Evolutionary conservation across 2,888 invertebrate genomes (phyloP), one percentile per base, ranked within the genome.

Genomic region (Andrena trimmerana): DNA sequence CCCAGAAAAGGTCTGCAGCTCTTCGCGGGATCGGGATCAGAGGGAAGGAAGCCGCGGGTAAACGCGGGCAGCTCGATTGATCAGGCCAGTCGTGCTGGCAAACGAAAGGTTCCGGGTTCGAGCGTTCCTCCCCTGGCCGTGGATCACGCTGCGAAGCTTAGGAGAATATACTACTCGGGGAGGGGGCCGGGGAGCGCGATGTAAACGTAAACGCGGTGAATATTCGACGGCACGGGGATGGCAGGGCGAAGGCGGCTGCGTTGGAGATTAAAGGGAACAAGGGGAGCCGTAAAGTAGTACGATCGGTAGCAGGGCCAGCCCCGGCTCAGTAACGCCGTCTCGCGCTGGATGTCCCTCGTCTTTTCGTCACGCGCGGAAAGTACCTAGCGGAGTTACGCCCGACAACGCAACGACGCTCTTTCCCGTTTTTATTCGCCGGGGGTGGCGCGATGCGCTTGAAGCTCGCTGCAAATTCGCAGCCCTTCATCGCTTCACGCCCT

Each of bases 391-490:
- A 73, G 78, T 81, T 81, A 77, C 81, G 33, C 27, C 29, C 72
- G 77, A 68, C 80, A 42, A 68, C 70, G 81, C 82, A 72, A 81
- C 82, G 70, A 78, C 70, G 73, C 74, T 74, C 62, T 78, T 73
- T 59, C 78, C 67, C 70, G 71, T 75, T 82, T 42, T 84, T 83
- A 82, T 82, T 71, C 78, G 83, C 52, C 13, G 73, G 59, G 78
- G 83, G 82, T 81, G 72, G 80, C 65, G 80, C 71, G 71, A 67
- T 68, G 80, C 67, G 78, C 74, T 67, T n/a, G 60, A 68, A 66
- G 60, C 74, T 74, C 75, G 78, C 78, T 82, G 83, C 78, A 69
- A 83, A 83, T 83, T 84, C 83, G 75, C 84, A 84, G 78, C 84
- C 84, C 83, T 83, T 84, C 84, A 50, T 84, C 84, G 84, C 60